phyloP scores from a whole-genome alignment of 2,797 vertebrate genomes.

The Eulemur coronatus region DNA sequence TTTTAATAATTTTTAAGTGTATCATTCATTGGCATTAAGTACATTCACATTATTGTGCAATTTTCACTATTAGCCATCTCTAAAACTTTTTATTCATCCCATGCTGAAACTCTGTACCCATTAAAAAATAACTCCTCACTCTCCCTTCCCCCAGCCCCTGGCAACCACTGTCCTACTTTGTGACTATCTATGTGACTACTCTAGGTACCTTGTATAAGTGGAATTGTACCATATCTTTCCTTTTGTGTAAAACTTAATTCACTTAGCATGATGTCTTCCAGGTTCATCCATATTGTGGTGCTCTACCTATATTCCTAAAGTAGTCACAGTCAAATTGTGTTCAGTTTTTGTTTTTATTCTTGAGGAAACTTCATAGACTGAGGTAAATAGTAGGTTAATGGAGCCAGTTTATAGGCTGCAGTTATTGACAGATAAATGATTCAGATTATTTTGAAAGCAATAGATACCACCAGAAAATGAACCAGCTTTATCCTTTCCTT shows the following conservation, averaged over 20 bases:
- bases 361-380: neutral
- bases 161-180: neutral
- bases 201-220: neutral
- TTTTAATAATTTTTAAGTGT: neutral
- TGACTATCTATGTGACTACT: neutral
- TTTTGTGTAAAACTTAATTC: neutral
- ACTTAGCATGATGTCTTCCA: neutral
- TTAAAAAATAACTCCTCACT: neutral
- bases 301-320: neutral
- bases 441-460: slow-evolving; percentile 25
- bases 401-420: neutral
- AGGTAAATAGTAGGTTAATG: neutral
- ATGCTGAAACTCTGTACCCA: neutral
- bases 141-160: neutral
- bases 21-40: neutral
- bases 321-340: neutral
- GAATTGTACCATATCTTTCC: neutral
- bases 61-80: neutral
- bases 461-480: neutral
- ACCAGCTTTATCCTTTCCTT: neutral
- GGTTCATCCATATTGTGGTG: neutral
- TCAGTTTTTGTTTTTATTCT: neutral
- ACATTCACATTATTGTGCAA: neutral
- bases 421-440: neutral
- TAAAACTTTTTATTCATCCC: neutral